Base-by-base conservation (phyloP, 2,113 vertebrate species). In the Paramisgurnus dabryanus region DNA sequence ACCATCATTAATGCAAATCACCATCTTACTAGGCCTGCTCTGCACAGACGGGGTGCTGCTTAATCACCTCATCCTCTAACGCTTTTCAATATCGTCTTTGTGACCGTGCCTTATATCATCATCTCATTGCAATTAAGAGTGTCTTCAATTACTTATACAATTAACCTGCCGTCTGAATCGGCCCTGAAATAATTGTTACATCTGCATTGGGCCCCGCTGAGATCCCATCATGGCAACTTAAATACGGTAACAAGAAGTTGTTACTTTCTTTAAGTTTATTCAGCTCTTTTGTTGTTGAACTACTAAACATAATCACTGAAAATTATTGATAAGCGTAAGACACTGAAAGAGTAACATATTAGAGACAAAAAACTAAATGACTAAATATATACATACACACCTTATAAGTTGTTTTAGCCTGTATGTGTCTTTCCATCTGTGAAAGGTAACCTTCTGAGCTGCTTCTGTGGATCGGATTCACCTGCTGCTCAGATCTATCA, bases 371-470 rank as follows among this genome's bases (percentile, higher is more conserved):
- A 80, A 17, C 43, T 66, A 68, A 13, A 15, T 39, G 57, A 7
- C n/a, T 8, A 65, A 60, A 78, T 43, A 74, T 3, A 22, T 39
- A 63, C 61, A 57, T 43, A 76, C 88, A 22, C 82, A 97, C 96
- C 95, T 96, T 95, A 74, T 84, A 89, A 7, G 65, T 60, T 63
- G 12, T 74, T n/a, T 84, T 89, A 3, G 87, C 85, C 27, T 89
- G 88, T 2, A 82, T 94, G 27, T 92, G 89, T 70, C 88, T 95
- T 75, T 90, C 90, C 88, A 87, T 85, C 65, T 93, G 93, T 49
- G 86, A 76, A 7, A 95, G 85, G 76, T 91, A 93, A 0, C 92
- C 88, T 60, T 93, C 94, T 0, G 94, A 95, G 82, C 68, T 89
- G 87, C 87, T 92, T 7, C 77, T 83, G 4, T 55, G 85, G 7